A percentile compares a stretch with the other conserved stretches of the same genome.
Evolutionary conservation across 2,797 vertebrate genomes (phyloP).

Genomic region (Chanos chanos): DNA sequence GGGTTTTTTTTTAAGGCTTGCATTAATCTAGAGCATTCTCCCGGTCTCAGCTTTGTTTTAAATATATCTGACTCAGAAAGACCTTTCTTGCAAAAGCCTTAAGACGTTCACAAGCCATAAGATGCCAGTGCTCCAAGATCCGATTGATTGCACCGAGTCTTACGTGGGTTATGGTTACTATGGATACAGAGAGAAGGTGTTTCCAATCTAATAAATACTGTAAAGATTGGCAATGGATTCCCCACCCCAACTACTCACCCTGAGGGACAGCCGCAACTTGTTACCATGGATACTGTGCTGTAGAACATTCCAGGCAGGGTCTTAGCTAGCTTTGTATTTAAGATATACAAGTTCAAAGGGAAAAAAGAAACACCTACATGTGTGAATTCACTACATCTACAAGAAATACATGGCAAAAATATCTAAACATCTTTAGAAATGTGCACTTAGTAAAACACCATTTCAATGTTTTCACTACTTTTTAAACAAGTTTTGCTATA

Average conservation of each 20-base stretch:
- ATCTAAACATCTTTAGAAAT: constrained; percentile 30
- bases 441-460: not conserved
- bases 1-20: too few species aligned
- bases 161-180: constrained; percentile 44
- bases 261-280: constrained; percentile 46
- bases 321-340: not conserved
- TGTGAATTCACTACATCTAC: not conserved
- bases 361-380: too few species aligned
- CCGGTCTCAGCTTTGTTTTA: too few species aligned
- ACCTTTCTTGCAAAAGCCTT: too few species aligned
- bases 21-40: too few species aligned
- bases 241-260: constrained; percentile 13
- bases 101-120: too few species aligned
- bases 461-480: too few species aligned
- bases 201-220: constrained; percentile 60
- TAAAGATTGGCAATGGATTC: constrained; percentile 48
- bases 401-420: not conserved
- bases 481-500: too few species aligned
- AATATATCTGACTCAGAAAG: too few species aligned
- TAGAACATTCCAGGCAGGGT: constrained; percentile 3
- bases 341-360: too few species aligned
- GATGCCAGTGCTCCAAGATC: too few species aligned
- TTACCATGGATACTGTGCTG: constrained; percentile 50
- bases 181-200: constrained; percentile 58
- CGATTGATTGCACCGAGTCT: constrained; percentile 12